Conservation (phyloP, 2,888 invertebrate genomes). For the Melinopterus prodromus region DNA sequence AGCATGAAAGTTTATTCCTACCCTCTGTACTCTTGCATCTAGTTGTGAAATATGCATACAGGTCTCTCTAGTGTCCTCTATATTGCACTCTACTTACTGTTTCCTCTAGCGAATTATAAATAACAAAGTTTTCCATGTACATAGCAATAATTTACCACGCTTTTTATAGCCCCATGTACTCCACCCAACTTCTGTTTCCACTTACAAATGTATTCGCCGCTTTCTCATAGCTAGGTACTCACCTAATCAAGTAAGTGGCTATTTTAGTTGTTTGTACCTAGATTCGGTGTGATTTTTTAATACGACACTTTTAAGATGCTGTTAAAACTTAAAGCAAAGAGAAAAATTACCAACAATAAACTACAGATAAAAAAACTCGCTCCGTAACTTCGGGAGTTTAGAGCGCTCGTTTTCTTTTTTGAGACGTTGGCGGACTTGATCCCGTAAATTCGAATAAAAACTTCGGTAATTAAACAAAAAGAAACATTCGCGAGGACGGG, state of each 20-base stretch:
- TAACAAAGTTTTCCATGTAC: constrained; percentile 27
- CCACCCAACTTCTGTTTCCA: too few species aligned
- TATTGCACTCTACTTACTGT: background rate
- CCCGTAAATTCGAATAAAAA: constrained; percentile 4
- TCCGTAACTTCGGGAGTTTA: background rate
- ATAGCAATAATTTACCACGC: background rate
- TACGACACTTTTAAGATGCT: too few species aligned
- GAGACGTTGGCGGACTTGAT: background rate
- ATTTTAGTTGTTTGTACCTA: too few species aligned
- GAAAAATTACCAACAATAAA: background rate
- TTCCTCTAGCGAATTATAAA: constrained; percentile 31
- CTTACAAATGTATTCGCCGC: too few species aligned
- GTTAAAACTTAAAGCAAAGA: background rate
- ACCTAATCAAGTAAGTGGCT: too few species aligned
- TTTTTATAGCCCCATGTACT: too few species aligned
- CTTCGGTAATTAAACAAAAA: constrained; percentile 4
- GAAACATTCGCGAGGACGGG: background rate
- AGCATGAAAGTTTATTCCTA: background rate
- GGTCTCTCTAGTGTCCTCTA: background rate
- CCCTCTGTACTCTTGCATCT: background rate
- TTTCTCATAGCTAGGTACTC: too few species aligned
- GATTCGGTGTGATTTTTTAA: too few species aligned
- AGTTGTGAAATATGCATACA: background rate
- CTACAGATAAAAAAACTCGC: background rate
- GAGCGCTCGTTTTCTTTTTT: background rate